Percentiles rank a stretch among this genome's conserved stretches.
phyloP scores from a whole-genome alignment of 2,797 vertebrate genomes.

The Hipposideros larvatus region DNA sequence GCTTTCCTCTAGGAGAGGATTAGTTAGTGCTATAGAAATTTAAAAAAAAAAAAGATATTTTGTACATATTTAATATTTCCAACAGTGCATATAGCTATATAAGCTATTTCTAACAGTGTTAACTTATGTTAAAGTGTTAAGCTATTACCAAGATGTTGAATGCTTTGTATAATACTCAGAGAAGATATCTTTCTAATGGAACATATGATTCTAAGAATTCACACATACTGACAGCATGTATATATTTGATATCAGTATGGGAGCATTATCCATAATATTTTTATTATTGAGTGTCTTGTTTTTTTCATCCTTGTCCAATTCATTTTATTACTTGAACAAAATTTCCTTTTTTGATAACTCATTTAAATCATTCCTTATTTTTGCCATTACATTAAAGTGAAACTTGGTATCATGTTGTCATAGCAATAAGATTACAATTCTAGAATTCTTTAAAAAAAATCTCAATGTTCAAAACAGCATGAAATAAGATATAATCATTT shows the following conservation, averaged over 20 bases:
- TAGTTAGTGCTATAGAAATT: not conserved
- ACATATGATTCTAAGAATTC: not conserved
- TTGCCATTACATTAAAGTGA: slow-evolving; percentile 67
- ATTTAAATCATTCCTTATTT: slow-evolving; percentile 74
- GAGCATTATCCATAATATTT: slow-evolving; percentile 13
- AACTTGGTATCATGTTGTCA: slow-evolving; percentile 71
- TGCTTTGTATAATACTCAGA: not conserved
- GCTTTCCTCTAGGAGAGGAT: not conserved
- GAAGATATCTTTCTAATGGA: not conserved
- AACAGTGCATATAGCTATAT: not conserved
- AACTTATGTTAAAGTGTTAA: not conserved
- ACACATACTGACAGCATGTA: not conserved
- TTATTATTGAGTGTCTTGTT: slow-evolving; percentile 55
- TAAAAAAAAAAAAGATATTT: not conserved
- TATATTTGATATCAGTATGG: not conserved
- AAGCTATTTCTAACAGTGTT: not conserved
- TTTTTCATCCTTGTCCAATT: slow-evolving; percentile 46
- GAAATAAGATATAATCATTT: slow-evolving; percentile 81
- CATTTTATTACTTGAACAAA: slow-evolving; percentile 51
- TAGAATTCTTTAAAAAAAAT: slow-evolving; percentile 69
- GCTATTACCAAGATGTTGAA: not conserved
- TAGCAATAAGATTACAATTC: slow-evolving; percentile 82
- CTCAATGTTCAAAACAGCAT: slow-evolving; percentile 78
- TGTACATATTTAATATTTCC: not conserved
- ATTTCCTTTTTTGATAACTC: slow-evolving; percentile 36